phyloP scores from a whole-genome alignment of 2,797 vertebrate species.

The Chrosomus eos region DNA sequence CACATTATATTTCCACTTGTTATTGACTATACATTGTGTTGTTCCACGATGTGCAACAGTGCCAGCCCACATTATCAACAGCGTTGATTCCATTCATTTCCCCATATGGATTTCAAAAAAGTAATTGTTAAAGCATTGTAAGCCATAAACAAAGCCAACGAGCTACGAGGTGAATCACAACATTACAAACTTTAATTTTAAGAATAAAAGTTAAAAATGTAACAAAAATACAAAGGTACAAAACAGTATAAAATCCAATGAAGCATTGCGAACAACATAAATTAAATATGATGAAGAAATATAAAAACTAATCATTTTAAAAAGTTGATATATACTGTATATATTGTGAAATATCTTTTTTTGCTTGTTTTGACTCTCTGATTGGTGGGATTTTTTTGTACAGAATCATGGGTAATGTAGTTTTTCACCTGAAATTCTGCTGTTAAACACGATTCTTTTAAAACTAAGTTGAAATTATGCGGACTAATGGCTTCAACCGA shows the following conservation, averaged over 20 bases:
- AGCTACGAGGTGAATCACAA: too few relatives aligned
- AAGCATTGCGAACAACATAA: too few relatives aligned
- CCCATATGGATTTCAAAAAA: neutral
- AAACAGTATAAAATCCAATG: too few relatives aligned
- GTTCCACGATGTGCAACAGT: neutral
- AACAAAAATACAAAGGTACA: too few relatives aligned
- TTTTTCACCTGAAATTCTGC: neutral
- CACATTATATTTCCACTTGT: slow-evolving; percentile 63
- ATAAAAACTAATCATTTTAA: too few relatives aligned
- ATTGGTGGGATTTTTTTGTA: neutral
- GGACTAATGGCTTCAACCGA: neutral
- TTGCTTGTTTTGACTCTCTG: neutral
- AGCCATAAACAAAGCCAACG: neutral
- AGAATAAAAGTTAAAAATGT: too few relatives aligned
- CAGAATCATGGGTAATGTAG: neutral
- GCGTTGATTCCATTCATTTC: neutral
- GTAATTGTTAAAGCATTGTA: neutral
- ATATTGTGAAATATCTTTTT: too few relatives aligned
- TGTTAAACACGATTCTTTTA: neutral
- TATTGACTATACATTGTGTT: slow-evolving; percentile 25
- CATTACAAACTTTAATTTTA: too few relatives aligned
- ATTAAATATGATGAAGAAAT: too few relatives aligned
- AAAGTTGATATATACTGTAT: too few relatives aligned
- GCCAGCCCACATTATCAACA: neutral
- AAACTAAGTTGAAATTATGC: neutral